These are phyloP conservation scores for Embiotoca jacksoni DNA, from an alignment of 2,113 vertebrate genomes.

Conservation along the genomic window DNA sequence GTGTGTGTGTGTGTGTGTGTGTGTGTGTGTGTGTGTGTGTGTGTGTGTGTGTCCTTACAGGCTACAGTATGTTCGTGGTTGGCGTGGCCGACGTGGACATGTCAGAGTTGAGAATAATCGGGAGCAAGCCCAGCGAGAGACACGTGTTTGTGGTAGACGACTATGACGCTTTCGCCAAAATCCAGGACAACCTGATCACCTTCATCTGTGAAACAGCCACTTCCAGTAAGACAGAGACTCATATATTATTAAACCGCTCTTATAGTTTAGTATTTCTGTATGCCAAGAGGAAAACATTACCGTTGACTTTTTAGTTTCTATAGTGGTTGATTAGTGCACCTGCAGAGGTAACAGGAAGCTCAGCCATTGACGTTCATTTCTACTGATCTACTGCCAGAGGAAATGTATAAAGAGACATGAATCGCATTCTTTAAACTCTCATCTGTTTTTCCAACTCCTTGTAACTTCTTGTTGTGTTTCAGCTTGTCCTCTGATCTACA, in stretches of 20 bases:
- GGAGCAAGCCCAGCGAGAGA: slow-evolving; percentile 97
- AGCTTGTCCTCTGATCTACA: slow-evolving; percentile 98
- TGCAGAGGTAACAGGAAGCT: slow-evolving; percentile 20
- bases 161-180: slow-evolving; percentile 97
- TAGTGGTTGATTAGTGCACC: background rate
- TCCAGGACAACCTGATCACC: slow-evolving; percentile 97
- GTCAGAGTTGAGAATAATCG: slow-evolving; percentile 91
- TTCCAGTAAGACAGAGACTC: slow-evolving; percentile 86
- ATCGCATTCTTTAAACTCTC: slow-evolving; percentile 17
- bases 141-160: slow-evolving; percentile 97
- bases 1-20: slow-evolving; percentile 17
- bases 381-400: slow-evolving; percentile 5
- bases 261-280: background rate
- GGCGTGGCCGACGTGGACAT: slow-evolving; percentile 97
- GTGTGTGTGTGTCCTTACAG: slow-evolving; percentile 73
- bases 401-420: slow-evolving; percentile 24
- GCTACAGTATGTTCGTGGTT: slow-evolving; percentile 97
- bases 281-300: background rate
- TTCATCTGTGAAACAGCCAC: slow-evolving; percentile 99
- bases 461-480: slow-evolving; percentile 68
- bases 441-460: slow-evolving; percentile 47
- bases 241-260: background rate
- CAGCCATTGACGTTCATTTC: background rate
- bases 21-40: slow-evolving; percentile 24
- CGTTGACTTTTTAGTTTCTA: background rate